Evolutionary conservation across 2,113 vertebrate genomes (phyloP).

Genomic region (Oncorhynchus masou): DNA sequence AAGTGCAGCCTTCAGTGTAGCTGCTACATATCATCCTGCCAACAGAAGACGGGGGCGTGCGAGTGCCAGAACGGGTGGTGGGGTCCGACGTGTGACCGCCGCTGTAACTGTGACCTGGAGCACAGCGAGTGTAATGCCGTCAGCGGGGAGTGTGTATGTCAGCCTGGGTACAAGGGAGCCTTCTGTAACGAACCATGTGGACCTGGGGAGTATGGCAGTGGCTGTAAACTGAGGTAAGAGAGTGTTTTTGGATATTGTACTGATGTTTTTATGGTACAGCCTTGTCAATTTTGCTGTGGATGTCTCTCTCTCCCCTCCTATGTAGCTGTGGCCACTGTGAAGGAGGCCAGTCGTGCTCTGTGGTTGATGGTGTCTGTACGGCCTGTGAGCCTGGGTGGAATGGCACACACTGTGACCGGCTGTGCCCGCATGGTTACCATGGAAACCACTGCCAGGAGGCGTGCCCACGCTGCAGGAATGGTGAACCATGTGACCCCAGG

Average conservation of each 20-base stretch:
- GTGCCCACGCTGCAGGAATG: slow-evolving; percentile 78
- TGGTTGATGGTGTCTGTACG: slow-evolving; percentile 79
- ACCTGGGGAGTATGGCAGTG: slow-evolving; percentile 72
- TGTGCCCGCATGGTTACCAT: slow-evolving; percentile 75
- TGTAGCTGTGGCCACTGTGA: slow-evolving; percentile 86
- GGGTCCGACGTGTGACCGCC: slow-evolving; percentile 76
- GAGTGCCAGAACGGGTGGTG: slow-evolving; percentile 77
- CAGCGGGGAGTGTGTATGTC: slow-evolving; percentile 79
- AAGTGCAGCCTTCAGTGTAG: slow-evolving; percentile 77
- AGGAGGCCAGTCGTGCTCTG: slow-evolving; percentile 72
- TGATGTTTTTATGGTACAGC: background rate
- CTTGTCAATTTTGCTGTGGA: background rate
- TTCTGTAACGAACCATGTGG: slow-evolving; percentile 78
- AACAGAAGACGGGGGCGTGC: slow-evolving; percentile 79
- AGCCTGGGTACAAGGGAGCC: slow-evolving; percentile 75
- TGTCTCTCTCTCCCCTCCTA: slow-evolving; percentile 14
- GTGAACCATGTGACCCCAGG: slow-evolving; percentile 76
- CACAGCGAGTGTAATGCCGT: slow-evolving; percentile 75
- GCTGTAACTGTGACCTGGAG: slow-evolving; percentile 75
- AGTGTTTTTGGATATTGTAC: background rate
- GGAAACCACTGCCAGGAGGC: slow-evolving; percentile 77
- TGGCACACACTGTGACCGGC: slow-evolving; percentile 79
- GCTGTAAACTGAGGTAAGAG: slow-evolving; percentile 79
- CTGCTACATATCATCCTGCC: slow-evolving; percentile 80
- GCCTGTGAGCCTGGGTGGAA: slow-evolving; percentile 88